Evolutionary conservation across 2,113 vertebrate species (phyloP).

Genomic region (Isurus oxyrinchus): DNA sequence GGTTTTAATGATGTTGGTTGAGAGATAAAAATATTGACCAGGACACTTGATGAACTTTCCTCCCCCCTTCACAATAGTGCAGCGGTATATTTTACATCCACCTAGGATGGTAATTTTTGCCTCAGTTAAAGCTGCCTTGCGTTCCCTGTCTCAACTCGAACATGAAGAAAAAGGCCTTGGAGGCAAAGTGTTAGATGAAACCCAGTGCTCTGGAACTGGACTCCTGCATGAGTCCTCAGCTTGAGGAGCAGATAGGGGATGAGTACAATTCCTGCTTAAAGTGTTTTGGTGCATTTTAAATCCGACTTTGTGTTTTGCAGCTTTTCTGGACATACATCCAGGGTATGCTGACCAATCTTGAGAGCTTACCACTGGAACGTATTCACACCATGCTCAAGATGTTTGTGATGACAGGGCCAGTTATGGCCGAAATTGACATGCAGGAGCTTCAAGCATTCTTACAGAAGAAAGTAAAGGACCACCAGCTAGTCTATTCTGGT

Average conservation of each 20-base stretch:
- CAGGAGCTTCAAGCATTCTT: slow-evolving; percentile 88
- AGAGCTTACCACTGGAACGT: slow-evolving; percentile 89
- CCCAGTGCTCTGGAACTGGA: not conserved
- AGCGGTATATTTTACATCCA: not conserved
- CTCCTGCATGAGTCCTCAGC: not conserved
- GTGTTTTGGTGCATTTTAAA: not conserved
- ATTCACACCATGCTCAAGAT: slow-evolving; percentile 97
- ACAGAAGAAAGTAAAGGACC: slow-evolving; percentile 87
- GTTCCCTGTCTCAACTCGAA: not conserved
- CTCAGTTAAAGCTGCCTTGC: not conserved
- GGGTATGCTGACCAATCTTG: slow-evolving; percentile 97
- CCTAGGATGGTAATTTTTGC: not conserved
- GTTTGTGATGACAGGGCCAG: slow-evolving; percentile 86
- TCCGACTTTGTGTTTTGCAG: slow-evolving; percentile 50
- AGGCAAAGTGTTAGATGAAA: not conserved
- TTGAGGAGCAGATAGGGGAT: no score
- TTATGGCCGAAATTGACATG: slow-evolving; percentile 84
- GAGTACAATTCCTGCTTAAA: not conserved
- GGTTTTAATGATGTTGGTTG: not conserved
- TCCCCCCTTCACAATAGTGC: not conserved
- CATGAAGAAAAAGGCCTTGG: not conserved
- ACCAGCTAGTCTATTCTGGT: slow-evolving; percentile 74
- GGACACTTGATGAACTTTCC: not conserved
- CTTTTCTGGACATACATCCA: slow-evolving; percentile 98
- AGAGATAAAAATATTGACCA: not conserved